Evolutionary conservation across 30 jellyfish, hydroid and myxozoan genomes (phyloP).

Genomic region (Turritopsis dohrnii): DNA sequence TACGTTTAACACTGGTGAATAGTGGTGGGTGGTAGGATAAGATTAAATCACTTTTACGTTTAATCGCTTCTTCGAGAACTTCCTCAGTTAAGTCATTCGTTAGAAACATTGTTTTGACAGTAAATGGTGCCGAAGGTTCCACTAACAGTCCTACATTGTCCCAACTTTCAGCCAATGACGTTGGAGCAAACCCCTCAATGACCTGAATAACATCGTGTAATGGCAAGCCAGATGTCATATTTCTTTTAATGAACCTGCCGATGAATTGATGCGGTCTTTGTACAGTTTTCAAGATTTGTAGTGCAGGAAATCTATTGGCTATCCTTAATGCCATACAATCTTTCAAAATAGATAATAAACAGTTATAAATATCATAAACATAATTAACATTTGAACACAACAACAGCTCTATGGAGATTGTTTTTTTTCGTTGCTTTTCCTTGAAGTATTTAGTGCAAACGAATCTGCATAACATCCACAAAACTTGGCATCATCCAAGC

Average conservation of each 20-base stretch:
- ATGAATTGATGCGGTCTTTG: neutral
- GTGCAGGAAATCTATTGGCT: neutral
- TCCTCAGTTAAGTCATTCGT: slow-evolving; percentile 88
- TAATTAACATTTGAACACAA: too few species aligned
- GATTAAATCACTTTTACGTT: slow-evolving; percentile 47
- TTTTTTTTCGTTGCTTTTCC: too few species aligned
- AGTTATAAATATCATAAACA: too few species aligned
- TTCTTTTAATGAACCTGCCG: slow-evolving; percentile 4
- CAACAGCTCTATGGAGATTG: too few species aligned
- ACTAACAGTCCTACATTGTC: slow-evolving; percentile 97
- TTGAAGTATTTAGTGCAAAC: too few species aligned
- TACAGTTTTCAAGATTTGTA: neutral
- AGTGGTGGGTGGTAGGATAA: slow-evolving; percentile 97
- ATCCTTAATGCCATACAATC: neutral
- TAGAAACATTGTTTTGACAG: slow-evolving; percentile 49
- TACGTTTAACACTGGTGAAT: slow-evolving; percentile 58
- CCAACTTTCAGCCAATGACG: slow-evolving; percentile 88
- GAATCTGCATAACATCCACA: too few species aligned
- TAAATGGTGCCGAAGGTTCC: slow-evolving; percentile 72
- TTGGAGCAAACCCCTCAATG: slow-evolving; percentile 52
- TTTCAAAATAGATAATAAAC: neutral
- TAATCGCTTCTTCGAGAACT: slow-evolving; percentile 71
- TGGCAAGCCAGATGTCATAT: slow-evolving; percentile 33
- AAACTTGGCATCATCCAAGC: too few species aligned
- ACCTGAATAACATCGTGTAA: slow-evolving; percentile 55